A percentile compares a stretch with the other conserved stretches of the same genome.
phyloP scores from a whole-genome alignment of 2,113 vertebrate genomes.

The Bujurquina vittata region DNA sequence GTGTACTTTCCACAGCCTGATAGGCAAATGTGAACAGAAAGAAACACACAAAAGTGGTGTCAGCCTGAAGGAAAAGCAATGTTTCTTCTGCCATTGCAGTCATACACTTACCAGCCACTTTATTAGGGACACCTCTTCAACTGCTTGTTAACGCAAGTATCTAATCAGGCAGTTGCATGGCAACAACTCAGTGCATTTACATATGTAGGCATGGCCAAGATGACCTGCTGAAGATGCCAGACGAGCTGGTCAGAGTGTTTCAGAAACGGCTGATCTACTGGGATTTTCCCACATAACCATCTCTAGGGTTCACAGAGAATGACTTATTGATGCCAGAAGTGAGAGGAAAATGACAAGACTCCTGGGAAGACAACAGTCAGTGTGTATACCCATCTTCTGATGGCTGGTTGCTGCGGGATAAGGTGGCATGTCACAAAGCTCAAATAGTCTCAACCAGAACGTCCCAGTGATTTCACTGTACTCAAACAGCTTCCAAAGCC shows the following conservation, averaged over 20 bases:
- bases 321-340: no score
- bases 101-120: neutral
- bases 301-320: no score
- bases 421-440: no score
- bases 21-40: no score
- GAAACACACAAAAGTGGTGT: no score
- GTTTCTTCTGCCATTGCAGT: neutral
- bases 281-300: neutral
- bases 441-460: no score
- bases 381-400: no score
- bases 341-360: no score
- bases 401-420: no score
- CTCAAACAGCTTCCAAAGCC: neutral
- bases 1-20: no score
- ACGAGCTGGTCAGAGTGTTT: neutral
- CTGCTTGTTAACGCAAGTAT: neutral
- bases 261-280: neutral
- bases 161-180: neutral
- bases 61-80: no score
- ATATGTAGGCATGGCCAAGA: rapidly evolving
- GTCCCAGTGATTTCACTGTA: neutral
- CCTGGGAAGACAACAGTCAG: no score
- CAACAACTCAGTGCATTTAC: neutral
- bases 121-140: neutral
- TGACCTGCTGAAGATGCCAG: neutral